Conservation (phyloP, 2,113 vertebrate genomes). For the Halcyon malimbica region DNA sequence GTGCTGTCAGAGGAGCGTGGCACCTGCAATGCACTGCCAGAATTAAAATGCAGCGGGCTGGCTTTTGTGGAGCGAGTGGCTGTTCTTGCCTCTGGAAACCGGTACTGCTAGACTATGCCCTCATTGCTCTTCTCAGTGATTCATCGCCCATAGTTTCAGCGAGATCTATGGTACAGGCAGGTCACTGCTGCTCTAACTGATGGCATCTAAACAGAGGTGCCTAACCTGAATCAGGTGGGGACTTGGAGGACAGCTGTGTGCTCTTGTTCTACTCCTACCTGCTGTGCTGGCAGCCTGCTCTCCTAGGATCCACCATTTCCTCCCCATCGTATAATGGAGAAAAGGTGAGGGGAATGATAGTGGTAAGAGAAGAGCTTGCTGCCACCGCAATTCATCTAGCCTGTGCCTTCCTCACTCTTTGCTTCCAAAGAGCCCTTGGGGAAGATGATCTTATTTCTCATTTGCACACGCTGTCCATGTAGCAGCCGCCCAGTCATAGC, state of each 20-base stretch:
- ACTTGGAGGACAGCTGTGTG: neutral
- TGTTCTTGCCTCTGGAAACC: neutral
- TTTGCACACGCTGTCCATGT: neutral
- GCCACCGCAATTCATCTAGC: neutral
- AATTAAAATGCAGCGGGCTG: neutral
- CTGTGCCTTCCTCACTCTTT: neutral
- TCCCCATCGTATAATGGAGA: neutral
- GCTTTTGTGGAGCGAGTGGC: neutral
- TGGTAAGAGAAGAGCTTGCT: neutral
- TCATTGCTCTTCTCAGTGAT: neutral
- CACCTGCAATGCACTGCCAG: neutral
- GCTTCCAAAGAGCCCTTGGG: neutral
- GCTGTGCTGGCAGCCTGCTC: neutral
- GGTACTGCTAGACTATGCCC: neutral
- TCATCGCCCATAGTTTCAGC: neutral
- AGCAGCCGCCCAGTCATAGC: neutral
- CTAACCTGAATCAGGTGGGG: neutral
- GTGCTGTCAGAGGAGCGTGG: neutral
- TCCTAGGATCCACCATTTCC: neutral
- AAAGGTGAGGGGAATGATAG: fast-evolving
- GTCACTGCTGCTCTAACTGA: neutral
- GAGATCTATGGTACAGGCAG: neutral
- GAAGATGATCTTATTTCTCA: neutral
- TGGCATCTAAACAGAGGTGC: neutral
- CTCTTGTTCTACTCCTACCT: neutral